These are phyloP conservation scores for Zeugodacus cucurbitae DNA, from an alignment of 1,140 invertebrate genomes.

Conservation along the genomic window DNA sequence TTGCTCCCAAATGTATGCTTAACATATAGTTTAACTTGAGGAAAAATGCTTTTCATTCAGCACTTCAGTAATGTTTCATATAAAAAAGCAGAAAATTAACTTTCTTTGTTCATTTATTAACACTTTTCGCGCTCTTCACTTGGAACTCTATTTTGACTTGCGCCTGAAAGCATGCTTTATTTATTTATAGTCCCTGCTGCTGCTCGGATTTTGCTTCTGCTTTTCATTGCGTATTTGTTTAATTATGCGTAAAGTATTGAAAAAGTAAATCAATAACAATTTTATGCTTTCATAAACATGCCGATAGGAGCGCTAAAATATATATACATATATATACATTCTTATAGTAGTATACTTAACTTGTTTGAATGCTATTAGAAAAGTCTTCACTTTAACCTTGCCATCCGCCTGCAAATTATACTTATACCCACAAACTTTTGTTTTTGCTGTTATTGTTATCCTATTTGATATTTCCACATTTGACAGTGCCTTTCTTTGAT, in stretches of 20 bases:
- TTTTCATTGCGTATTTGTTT: constrained; percentile 1
- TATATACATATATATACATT: background rate
- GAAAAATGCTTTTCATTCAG: background rate
- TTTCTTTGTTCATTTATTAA: background rate
- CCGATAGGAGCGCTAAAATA: background rate
- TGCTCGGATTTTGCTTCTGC: background rate
- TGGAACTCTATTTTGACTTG: background rate
- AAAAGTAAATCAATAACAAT: background rate
- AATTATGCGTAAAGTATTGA: constrained; percentile 31
- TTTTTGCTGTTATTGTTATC: too few species aligned
- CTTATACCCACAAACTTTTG: background rate
- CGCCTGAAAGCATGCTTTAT: background rate
- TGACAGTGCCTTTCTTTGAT: too few species aligned
- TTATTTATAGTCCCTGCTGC: background rate
- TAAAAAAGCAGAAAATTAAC: background rate
- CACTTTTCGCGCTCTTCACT: background rate
- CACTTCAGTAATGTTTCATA: background rate
- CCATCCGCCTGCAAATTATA: background rate
- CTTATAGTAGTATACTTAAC: background rate
- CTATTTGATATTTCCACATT: background rate
- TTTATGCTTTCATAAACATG: background rate
- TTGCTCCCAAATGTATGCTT: background rate
- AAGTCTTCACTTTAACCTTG: background rate
- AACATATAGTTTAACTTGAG: too few species aligned
- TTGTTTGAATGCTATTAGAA: background rate